Percentiles rank a stretch among this genome's conserved stretches.
These are phyloP conservation scores for Marisa cornuarietis DNA, from an alignment of 1,140 invertebrate species.

Conservation along the genomic window DNA sequence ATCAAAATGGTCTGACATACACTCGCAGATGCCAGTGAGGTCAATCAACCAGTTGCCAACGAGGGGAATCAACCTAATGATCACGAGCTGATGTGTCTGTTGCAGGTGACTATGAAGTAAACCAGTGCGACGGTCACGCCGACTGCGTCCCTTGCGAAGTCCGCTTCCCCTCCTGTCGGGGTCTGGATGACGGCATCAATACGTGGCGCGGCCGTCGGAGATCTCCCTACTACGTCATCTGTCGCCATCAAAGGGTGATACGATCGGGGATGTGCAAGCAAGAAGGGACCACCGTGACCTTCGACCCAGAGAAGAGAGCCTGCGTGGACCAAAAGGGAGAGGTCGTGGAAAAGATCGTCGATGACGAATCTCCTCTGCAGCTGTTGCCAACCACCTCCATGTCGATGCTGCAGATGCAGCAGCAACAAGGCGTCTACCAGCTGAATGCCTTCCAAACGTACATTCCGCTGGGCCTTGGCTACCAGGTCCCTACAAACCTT, in stretches of 20 bases:
- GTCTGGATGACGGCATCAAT: constrained; percentile 41
- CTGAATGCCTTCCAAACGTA: too few species aligned
- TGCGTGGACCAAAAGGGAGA: constrained; percentile 14
- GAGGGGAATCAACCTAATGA: neutral
- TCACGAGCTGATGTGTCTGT: neutral
- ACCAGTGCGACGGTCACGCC: constrained; percentile 33
- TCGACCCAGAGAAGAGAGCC: neutral
- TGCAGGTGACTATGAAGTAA: constrained; percentile 38
- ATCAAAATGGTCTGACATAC: too few species aligned
- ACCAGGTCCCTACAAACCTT: too few species aligned
- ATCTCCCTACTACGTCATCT: constrained; percentile 39
- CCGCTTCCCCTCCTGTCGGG: constrained; percentile 42
- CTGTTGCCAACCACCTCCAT: too few species aligned
- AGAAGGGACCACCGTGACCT: constrained; percentile 1
- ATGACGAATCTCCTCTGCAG: too few species aligned
- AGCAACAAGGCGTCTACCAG: too few species aligned
- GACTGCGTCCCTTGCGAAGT: constrained; percentile 41
- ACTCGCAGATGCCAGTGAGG: too few species aligned
- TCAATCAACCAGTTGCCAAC: too few species aligned
- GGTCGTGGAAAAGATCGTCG: neutral
- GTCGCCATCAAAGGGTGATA: constrained; percentile 41
- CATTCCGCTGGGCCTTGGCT: too few species aligned
- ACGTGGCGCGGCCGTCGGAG: constrained; percentile 31
- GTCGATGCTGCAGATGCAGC: too few species aligned
- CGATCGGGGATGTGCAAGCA: constrained; percentile 21